Evolutionary conservation across 2,888 invertebrate genomes (phyloP), one percentile per base, ranked within the genome.

Genomic region (Dasypolia templi): DNA sequence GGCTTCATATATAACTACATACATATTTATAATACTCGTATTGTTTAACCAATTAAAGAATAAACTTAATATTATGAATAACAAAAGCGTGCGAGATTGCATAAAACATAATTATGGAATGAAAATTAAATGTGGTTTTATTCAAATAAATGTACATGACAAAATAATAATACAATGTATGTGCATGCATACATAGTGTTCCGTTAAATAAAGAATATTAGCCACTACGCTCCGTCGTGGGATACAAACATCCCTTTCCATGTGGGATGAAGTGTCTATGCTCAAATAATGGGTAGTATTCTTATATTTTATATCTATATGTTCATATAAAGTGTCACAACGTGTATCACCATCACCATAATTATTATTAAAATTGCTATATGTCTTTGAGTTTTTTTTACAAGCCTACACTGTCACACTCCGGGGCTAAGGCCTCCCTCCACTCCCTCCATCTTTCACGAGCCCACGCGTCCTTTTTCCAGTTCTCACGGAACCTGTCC

Each of bases 21-120:
- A 65, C 46, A 74, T 74, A 81, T 80, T 66, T 79, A 78, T 65
- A 44, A 64, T 72, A n/a, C n/a, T n/a, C n/a, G n/a, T n/a, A 64
- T 39, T 65, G 19, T 79, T 74, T 56, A 61, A 65, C 75, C 64
- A 81, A 81, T 84, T 65, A 84, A 69, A 58, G 32, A 71, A 58
- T 11, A 44, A 46, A n/a, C 32, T 62, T 58, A 32, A 70, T 64
- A 51, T 32, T 19, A 56, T 84, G 59, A 74, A 79, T 71, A 58
- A n/a, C 55, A 66, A 26, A 42, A 51, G 22, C 17, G 44, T 22
- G 42, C 3, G 12, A 53, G 29, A 59, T 64, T 77, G 32, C 72
- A 46, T 82, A 56, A 82, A 64, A 67, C 59, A 32, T 59, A 39
- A 22, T 39, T 56, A 32, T 5, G 35, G 1, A 26, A 71, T 61